Conservation (phyloP, 2,113 vertebrate species). For the Nesoenas mayeri region DNA sequence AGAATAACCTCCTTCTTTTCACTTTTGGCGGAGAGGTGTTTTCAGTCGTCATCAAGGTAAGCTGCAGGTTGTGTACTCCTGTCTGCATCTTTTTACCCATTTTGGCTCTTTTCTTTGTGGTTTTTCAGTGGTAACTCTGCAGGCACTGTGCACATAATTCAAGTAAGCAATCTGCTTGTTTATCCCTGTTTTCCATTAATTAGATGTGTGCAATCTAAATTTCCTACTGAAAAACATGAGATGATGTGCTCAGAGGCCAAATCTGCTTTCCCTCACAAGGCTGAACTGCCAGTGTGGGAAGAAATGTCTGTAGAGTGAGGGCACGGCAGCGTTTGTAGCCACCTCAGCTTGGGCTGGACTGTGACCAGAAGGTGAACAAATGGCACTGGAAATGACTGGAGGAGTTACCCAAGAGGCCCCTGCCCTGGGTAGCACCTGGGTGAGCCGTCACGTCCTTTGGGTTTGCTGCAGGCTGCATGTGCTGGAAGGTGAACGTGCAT, state of each 20-base stretch:
- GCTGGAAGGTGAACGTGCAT: fast-evolving
- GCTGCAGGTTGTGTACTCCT: background rate
- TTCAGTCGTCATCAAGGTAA: background rate
- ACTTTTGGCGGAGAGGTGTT: background rate
- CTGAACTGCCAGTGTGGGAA: background rate
- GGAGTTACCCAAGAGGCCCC: fast-evolving
- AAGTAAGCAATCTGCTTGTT: constrained; percentile 62
- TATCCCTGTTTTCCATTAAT: constrained; percentile 48
- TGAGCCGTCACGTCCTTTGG: fast-evolving
- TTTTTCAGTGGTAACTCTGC: constrained; percentile 34
- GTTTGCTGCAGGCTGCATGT: background rate
- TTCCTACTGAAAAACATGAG: background rate
- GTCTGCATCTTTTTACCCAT: background rate
- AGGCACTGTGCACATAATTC: constrained; percentile 26
- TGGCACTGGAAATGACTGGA: background rate
- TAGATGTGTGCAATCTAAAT: constrained; percentile 28
- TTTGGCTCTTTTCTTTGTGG: background rate
- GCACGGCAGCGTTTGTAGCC: background rate
- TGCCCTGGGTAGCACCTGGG: fast-evolving
- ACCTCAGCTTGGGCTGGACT: background rate
- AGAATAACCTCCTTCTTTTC: constrained; percentile 30
- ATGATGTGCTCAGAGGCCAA: background rate
- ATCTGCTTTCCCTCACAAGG: background rate
- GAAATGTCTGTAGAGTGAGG: background rate
- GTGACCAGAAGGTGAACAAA: fast-evolving